Conservation (phyloP, 2,113 vertebrate species). For the Boleophthalmus pectinirostris region DNA sequence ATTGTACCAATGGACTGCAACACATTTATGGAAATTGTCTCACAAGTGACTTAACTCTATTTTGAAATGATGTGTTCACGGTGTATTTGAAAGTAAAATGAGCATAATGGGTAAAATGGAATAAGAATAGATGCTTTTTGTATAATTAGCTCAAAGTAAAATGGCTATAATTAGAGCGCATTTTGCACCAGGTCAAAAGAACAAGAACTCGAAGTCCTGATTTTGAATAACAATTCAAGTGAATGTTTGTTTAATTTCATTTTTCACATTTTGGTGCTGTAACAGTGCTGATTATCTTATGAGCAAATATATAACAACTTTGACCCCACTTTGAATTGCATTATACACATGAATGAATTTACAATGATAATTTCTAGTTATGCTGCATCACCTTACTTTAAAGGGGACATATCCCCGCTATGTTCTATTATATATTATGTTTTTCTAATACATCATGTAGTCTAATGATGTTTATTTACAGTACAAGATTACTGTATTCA, state of each 20-base stretch:
- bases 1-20: not conserved
- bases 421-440: no score
- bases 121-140: constrained; percentile 8
- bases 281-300: not conserved
- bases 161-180: not conserved
- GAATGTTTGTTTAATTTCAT: not conserved
- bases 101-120: constrained; percentile 3
- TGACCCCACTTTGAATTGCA: not conserved
- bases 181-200: constrained; percentile 11
- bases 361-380: not conserved
- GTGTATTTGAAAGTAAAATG: constrained; percentile 12
- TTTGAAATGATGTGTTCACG: not conserved
- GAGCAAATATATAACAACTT: not conserved
- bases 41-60: not conserved
- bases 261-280: no score
- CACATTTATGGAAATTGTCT: constrained; percentile 1
- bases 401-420: no score
- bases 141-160: constrained; percentile 15
- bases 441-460: no score
- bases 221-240: not conserved
- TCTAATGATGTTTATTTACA: no score
- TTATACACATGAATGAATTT: not conserved
- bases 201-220: not conserved
- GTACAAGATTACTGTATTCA: no score
- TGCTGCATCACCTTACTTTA: not conserved